Evolutionary conservation across 2,888 invertebrate genomes (phyloP).

Genomic region (Drosophila meridiana): DNA sequence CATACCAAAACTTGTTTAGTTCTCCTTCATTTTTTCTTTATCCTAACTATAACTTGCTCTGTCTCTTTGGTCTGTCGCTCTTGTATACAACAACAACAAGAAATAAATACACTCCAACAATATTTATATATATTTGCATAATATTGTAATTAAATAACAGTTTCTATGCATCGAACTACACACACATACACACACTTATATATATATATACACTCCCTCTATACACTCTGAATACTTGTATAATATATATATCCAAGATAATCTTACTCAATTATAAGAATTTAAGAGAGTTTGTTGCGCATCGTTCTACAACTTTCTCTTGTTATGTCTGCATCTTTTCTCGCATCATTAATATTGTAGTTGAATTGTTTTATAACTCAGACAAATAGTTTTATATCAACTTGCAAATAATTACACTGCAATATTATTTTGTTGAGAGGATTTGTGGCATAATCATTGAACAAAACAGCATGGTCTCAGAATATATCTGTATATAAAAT

Average conservation of each 20-base stretch:
- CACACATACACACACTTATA: constrained; percentile 4
- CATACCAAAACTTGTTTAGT: constrained; percentile 57
- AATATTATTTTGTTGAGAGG: constrained; percentile 81
- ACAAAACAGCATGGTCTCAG: constrained; percentile 41
- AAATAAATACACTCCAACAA: constrained; percentile 29
- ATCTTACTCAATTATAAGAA: constrained; percentile 25
- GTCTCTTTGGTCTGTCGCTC: constrained; percentile 71
- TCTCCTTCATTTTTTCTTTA: constrained; percentile 32
- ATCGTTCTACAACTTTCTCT: constrained; percentile 32
- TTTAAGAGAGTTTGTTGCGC: constrained; percentile 19
- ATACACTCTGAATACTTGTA: constrained; percentile 23
- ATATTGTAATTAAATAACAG: constrained; percentile 25
- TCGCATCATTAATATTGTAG: constrained; percentile 83
- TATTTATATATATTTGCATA: constrained; percentile 30
- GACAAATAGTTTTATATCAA: constrained; percentile 31
- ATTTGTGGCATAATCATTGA: constrained; percentile 56
- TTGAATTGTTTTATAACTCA: constrained; percentile 69
- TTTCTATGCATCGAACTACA: constrained; percentile 44
- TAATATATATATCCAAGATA: constrained; percentile 34
- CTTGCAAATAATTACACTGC: constrained; percentile 70
- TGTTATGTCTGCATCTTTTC: constrained; percentile 74
- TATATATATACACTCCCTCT: background rate
- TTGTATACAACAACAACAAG: constrained; percentile 43
- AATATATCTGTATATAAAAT: background rate
- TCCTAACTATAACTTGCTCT: constrained; percentile 53